Evolutionary conservation across 2,113 vertebrate species (phyloP).

Genomic region (Bucco capensis): DNA sequence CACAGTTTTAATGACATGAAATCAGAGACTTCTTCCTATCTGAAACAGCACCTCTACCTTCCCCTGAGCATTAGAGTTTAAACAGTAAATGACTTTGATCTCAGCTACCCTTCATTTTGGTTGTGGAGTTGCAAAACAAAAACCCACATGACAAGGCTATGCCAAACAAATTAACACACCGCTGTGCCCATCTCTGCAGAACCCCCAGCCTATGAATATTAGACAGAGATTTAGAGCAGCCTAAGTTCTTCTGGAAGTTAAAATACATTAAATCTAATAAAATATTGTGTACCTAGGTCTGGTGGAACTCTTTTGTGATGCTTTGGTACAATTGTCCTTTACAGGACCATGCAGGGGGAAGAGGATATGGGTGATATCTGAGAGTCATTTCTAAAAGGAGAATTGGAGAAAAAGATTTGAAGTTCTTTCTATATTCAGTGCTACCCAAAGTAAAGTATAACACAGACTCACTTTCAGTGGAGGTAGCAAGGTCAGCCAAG

Average conservation of each 20-base stretch:
- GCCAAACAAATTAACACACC: constrained; percentile 32
- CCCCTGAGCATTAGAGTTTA: constrained; percentile 51
- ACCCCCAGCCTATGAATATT: background rate
- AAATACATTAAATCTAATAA: background rate
- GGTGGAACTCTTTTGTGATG: background rate
- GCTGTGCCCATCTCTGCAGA: background rate
- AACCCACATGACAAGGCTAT: constrained; percentile 60
- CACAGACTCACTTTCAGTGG: background rate
- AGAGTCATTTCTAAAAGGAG: background rate
- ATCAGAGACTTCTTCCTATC: constrained; percentile 56
- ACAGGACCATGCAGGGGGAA: background rate
- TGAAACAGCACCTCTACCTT: constrained; percentile 56
- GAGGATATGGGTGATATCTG: background rate
- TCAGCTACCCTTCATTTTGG: constrained; percentile 57
- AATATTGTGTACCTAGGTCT: background rate
- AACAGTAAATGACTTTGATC: constrained; percentile 46
- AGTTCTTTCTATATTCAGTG: background rate
- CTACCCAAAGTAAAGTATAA: background rate
- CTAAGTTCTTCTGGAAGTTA: background rate
- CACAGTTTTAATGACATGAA: constrained; percentile 44
- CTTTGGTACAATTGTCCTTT: background rate
- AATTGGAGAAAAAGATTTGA: background rate
- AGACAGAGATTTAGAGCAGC: background rate
- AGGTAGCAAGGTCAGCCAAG: background rate
- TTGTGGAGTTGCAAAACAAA: constrained; percentile 57